phyloP scores from a whole-genome alignment of 2,888 invertebrate species.

The Aricia artaxerxes region DNA sequence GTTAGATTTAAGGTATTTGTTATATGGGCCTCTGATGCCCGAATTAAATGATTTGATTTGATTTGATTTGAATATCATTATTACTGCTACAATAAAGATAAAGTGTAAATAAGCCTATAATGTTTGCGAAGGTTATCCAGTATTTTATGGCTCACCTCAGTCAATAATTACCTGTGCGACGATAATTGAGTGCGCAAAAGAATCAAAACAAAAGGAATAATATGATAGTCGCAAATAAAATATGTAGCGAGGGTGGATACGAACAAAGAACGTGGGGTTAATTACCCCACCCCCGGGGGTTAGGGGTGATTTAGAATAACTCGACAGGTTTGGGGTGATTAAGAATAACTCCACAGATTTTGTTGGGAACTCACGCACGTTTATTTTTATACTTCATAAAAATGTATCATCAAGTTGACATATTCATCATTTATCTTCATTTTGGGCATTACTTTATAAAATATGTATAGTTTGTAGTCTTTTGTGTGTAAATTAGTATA shows the following conservation, averaged over 20 bases:
- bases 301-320: neutral
- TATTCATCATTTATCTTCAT: neutral
- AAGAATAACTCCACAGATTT: conserved; percentile 2
- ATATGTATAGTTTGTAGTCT: neutral
- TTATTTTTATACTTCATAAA: neutral
- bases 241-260: conserved; percentile 26
- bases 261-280: conserved; percentile 31
- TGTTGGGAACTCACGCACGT: neutral
- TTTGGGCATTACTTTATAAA: neutral
- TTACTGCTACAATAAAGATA: neutral
- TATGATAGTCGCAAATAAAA: conserved; percentile 27
- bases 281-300: conserved; percentile 34
- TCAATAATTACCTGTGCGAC: neutral
- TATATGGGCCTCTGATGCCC: too few species aligned
- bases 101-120: neutral
- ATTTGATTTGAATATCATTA: neutral
- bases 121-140: neutral
- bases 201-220: conserved; percentile 27
- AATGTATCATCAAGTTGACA: neutral
- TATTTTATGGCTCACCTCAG: neutral
- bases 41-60: too few species aligned
- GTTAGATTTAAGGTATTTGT: too few species aligned
- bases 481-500: neutral
- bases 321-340: conserved; percentile 7
- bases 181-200: conserved; percentile 14